phyloP scores from a whole-genome alignment of 1,140 invertebrate species.

The Ostrea denselamellosa region DNA sequence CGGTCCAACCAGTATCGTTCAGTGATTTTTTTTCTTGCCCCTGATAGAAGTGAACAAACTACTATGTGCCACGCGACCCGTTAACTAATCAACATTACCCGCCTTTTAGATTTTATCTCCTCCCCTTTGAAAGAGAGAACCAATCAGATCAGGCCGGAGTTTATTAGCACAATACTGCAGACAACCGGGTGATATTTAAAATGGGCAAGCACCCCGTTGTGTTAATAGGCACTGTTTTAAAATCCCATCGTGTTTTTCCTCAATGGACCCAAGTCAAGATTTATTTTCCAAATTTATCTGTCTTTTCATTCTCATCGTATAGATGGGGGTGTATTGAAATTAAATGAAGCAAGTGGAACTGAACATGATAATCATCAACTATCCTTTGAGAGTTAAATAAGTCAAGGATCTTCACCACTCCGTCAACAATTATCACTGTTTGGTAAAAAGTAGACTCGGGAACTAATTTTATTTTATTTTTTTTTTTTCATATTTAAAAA shows the following conservation, averaged over 20 bases:
- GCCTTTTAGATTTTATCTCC: constrained; percentile 44
- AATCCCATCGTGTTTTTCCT: neutral
- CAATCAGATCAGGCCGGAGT: neutral
- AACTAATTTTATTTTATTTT: neutral
- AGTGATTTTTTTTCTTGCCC: constrained; percentile 29
- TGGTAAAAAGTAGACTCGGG: neutral
- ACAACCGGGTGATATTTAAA: constrained; percentile 6
- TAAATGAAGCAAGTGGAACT: constrained; percentile 2
- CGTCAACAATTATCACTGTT: neutral
- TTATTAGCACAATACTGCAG: constrained; percentile 1
- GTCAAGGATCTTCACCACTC: constrained; percentile 15
- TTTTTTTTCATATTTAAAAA: neutral
- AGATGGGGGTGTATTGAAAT: neutral
- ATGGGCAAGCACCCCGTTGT: neutral
- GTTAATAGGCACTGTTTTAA: neutral
- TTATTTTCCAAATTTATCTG: neutral
- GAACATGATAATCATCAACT: constrained; percentile 12
- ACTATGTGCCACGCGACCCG: constrained; percentile 48
- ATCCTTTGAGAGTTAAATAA: neutral
- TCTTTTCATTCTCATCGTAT: neutral
- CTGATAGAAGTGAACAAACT: constrained; percentile 42
- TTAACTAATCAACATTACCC: constrained; percentile 45
- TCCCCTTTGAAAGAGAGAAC: neutral
- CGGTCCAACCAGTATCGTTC: neutral
- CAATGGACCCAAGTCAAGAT: neutral